Conservation (phyloP, 2,888 invertebrate species). For the Oxystoma pomonae region DNA sequence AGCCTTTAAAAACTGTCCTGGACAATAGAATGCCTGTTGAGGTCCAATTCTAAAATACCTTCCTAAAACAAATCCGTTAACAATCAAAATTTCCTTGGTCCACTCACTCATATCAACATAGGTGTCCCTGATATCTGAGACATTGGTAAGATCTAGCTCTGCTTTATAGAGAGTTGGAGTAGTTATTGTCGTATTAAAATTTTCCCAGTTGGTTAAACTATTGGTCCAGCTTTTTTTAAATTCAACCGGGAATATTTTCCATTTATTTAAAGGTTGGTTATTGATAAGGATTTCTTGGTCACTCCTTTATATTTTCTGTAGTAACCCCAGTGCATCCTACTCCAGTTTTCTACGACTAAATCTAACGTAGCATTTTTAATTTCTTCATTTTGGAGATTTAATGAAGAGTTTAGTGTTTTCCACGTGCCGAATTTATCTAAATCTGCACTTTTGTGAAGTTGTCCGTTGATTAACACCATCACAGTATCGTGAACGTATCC, state of each 20-base stretch:
- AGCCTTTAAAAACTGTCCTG: constrained; percentile 63
- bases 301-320: constrained; percentile 39
- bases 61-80: constrained; percentile 84
- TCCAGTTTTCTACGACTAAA: constrained; percentile 70
- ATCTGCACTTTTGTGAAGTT: constrained; percentile 36
- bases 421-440: constrained; percentile 47
- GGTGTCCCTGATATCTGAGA: constrained; percentile 57
- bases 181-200: constrained; percentile 41
- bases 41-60: constrained; percentile 77
- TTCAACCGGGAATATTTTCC: constrained; percentile 50
- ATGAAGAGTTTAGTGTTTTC: constrained; percentile 36
- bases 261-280: constrained; percentile 40
- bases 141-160: constrained; percentile 45
- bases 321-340: constrained; percentile 53
- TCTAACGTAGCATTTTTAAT: constrained; percentile 38
- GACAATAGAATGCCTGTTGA: constrained; percentile 77
- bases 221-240: constrained; percentile 47
- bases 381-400: constrained; percentile 34
- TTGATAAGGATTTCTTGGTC: constrained; percentile 42
- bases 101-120: constrained; percentile 76
- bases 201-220: constrained; percentile 37
- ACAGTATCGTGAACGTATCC: constrained; percentile 52
- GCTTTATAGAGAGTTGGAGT: constrained; percentile 58
- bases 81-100: constrained; percentile 80
- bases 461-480: constrained; percentile 49